These are phyloP conservation scores for Amyelois transitella DNA, from an alignment of 1,140 invertebrate genomes.

Conservation along the genomic window DNA sequence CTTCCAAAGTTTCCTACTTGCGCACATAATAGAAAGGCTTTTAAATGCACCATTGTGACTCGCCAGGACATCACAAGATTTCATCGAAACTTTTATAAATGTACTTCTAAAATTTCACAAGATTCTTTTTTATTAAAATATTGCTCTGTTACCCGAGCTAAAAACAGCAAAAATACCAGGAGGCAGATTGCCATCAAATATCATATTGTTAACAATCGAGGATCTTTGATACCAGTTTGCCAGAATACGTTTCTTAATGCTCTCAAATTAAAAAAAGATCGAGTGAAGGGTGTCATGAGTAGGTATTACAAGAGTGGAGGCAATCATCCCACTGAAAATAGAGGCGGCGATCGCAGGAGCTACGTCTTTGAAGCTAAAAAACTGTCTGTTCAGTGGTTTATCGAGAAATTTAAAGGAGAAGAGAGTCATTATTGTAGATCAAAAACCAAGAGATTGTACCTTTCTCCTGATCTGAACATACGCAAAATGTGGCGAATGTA, in stretches of 20 bases:
- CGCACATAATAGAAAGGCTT: too few species aligned
- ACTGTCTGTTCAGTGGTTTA: slow-evolving; percentile 6
- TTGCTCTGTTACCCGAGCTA: background rate
- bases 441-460: slow-evolving; percentile 6
- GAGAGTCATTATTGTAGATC: slow-evolving; percentile 9
- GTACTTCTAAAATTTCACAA: too few species aligned
- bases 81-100: too few species aligned
- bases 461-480: background rate
- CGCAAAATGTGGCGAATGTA: slow-evolving; percentile 7
- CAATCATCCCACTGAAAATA: background rate
- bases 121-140: too few species aligned
- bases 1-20: too few species aligned
- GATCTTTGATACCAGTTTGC: background rate
- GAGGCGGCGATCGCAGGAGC: slow-evolving; percentile 3
- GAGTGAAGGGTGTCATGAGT: slow-evolving; percentile 2
- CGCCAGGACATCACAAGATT: too few species aligned
- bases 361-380: slow-evolving; percentile 2
- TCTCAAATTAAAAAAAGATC: slow-evolving; percentile 3
- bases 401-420: slow-evolving; percentile 5
- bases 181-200: slow-evolving; percentile 3
- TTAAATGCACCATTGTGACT: too few species aligned
- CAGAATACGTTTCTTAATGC: slow-evolving; percentile 4
- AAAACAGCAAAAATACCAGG: background rate
- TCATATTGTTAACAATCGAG: background rate
- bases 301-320: slow-evolving; percentile 5